Percentiles rank a stretch among this genome's conserved stretches.
Evolutionary conservation across 2,888 invertebrate species (phyloP).

Genomic region (Euzophera pinguis): DNA sequence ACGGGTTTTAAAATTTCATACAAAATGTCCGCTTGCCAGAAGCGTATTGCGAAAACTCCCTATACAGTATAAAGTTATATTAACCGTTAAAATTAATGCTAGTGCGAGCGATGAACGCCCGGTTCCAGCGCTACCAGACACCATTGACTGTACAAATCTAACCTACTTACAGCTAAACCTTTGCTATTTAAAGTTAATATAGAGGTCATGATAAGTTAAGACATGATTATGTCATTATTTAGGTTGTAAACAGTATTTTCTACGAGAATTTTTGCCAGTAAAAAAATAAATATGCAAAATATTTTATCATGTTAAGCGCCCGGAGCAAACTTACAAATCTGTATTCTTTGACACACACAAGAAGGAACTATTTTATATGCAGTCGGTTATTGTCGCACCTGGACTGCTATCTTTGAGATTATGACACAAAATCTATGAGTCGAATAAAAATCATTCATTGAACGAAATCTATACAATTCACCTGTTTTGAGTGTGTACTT

Average conservation of each 20-base stretch:
- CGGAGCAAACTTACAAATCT: too few relatives aligned
- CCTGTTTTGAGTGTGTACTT: too few relatives aligned
- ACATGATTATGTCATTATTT: background rate
- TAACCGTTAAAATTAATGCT: slow-evolving; percentile 26
- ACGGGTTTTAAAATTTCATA: slow-evolving; percentile 11
- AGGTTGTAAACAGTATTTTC: background rate
- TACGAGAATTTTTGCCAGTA: background rate
- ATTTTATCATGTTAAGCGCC: too few relatives aligned
- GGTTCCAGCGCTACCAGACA: slow-evolving; percentile 10
- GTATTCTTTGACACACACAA: too few relatives aligned
- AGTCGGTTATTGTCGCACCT: too few relatives aligned
- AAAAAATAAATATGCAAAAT: background rate
- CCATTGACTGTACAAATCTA: slow-evolving; percentile 5
- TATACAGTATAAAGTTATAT: slow-evolving; percentile 24
- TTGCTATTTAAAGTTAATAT: slow-evolving; percentile 8
- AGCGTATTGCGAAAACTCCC: slow-evolving; percentile 31
- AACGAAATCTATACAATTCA: too few relatives aligned
- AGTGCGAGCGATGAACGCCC: slow-evolving; percentile 29
- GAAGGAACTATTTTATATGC: too few relatives aligned
- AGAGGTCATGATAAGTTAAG: slow-evolving; percentile 5
- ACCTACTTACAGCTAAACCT: slow-evolving; percentile 4
- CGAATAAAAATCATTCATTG: too few relatives aligned
- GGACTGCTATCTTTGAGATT: too few relatives aligned
- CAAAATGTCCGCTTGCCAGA: slow-evolving; percentile 31
- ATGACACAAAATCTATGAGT: too few relatives aligned